Conservation (phyloP, 2,888 invertebrate genomes). For the Drosophila histrio region DNA sequence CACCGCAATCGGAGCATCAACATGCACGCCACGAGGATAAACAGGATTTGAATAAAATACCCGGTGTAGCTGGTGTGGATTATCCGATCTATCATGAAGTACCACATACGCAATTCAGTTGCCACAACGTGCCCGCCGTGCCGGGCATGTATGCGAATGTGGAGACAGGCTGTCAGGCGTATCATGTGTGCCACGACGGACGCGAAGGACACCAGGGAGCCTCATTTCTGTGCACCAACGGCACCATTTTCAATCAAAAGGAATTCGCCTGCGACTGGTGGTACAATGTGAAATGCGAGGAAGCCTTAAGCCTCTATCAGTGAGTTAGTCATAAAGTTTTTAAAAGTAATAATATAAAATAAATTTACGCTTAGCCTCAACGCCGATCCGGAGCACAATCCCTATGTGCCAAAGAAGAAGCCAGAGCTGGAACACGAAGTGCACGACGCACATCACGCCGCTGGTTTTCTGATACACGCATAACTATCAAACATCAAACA, state of each 20-base stretch:
- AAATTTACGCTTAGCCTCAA: constrained; percentile 86
- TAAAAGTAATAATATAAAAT: neutral
- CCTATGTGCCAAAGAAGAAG: constrained; percentile 90
- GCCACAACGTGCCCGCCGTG: constrained; percentile 90
- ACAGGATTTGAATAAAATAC: constrained; percentile 92
- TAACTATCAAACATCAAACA: constrained; percentile 44
- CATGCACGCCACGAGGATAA: constrained; percentile 72
- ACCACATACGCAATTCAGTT: constrained; percentile 92
- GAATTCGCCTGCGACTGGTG: constrained; percentile 96
- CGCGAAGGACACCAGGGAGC: constrained; percentile 93
- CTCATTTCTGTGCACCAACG: constrained; percentile 93
- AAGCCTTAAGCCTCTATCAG: constrained; percentile 90
- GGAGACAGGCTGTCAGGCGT: constrained; percentile 95
- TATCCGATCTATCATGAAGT: constrained; percentile 92
- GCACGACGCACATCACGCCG: constrained; percentile 61
- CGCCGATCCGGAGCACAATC: constrained; percentile 91
- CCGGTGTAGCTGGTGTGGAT: constrained; percentile 91
- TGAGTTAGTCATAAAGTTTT: constrained; percentile 80
- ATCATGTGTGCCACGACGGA: constrained; percentile 94
- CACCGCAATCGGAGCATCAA: constrained; percentile 68
- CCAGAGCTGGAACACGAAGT: constrained; percentile 76
- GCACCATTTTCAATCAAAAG: constrained; percentile 93
- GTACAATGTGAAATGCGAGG: constrained; percentile 94
- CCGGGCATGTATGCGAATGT: constrained; percentile 97
- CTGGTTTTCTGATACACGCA: constrained; percentile 80